Evolutionary conservation across 2,113 vertebrate genomes (phyloP), one percentile per base, ranked within the genome.

Genomic region (Formicarius rufipectus): DNA sequence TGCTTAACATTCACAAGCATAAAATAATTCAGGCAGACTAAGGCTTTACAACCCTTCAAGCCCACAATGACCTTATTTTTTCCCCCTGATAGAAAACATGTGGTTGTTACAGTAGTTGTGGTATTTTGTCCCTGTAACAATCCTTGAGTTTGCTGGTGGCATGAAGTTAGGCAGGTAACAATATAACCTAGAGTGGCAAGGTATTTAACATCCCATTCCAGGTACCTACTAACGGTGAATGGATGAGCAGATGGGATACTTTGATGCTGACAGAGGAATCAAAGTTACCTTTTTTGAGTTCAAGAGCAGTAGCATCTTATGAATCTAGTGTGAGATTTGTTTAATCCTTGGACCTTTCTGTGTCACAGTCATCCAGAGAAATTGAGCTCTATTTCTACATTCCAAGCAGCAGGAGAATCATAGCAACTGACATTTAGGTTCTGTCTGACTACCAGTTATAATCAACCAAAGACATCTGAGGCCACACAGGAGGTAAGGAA

Each of bases 1-100:
- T 97, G 95, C 97, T 98, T 97, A 97, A 97, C 97, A 97, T 97
- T 97, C 97, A 97, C 95, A 96, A 96, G 95, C 97, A 97, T 97
- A 97, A 97, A 97, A 97, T 98, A 96, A 97, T 97, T 97, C 94
- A 97, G 96, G 83, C 84, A 95, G 81, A 84, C 84, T 97, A 96
- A 97, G 97, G 84, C 93, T 90, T 97, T 97, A 96, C 90, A 96
- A 89, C 42, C 62, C 78, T 96, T 95, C 90, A 96, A 98, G 96
- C 85, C 88, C 80, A 68, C 64, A 85, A 24, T 97, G 97, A 97
- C 94, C 95, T 97, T 98, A 68, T 97, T 97, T 94, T 85, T 92
- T 87, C 35, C 28, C 44, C 23, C 53, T 84, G 80, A 96, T 59
- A 87, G 53, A 95, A 97, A 95, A n/a, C 56, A 82, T 92, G 94